Conservation (phyloP, 1,140 invertebrate species). For the Temnothorax nylanderi region DNA sequence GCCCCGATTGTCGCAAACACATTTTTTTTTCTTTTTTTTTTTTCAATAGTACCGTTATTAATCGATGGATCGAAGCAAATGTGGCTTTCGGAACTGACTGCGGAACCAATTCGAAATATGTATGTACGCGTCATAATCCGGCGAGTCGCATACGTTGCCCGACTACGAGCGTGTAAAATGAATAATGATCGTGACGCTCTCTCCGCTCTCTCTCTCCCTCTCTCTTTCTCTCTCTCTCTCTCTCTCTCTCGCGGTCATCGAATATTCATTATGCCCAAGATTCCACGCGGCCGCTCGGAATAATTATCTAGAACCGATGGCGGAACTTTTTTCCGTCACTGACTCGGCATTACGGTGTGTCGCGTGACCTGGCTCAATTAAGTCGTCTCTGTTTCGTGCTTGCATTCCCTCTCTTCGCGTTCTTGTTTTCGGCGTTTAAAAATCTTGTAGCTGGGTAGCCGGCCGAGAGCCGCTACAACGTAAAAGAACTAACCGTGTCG, state of each 20-base stretch:
- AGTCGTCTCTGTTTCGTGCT: constrained; percentile 45
- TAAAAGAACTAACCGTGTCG: constrained; percentile 28
- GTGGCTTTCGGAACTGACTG: constrained; percentile 1
- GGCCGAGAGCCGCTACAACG: not conserved
- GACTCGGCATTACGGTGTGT: constrained; percentile 34
- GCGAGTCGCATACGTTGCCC: not conserved
- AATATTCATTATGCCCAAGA: constrained; percentile 51
- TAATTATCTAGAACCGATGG: constrained; percentile 41
- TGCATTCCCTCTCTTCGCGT: not conserved
- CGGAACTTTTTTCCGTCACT: not conserved
- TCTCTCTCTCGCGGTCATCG: constrained; percentile 13
- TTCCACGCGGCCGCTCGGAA: constrained; percentile 32
- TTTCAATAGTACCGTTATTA: not conserved
- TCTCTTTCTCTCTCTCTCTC: not conserved
- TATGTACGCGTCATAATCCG: not conserved
- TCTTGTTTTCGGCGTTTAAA: constrained; percentile 54
- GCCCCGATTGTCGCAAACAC: not conserved
- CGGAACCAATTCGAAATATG: constrained; percentile 49
- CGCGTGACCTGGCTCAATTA: constrained; percentile 50
- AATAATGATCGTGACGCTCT: constrained; percentile 44
- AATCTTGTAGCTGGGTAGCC: not conserved
- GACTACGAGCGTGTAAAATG: constrained; percentile 14
- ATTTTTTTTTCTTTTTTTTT: constrained; percentile 44
- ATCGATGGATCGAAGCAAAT: constrained; percentile 9
- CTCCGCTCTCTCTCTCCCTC: not conserved